A percentile compares a stretch with the other conserved stretches of the same genome.
These are phyloP conservation scores for Neopelma chrysocephalum DNA, from an alignment of 2,797 vertebrate species.

Conservation along the genomic window DNA sequence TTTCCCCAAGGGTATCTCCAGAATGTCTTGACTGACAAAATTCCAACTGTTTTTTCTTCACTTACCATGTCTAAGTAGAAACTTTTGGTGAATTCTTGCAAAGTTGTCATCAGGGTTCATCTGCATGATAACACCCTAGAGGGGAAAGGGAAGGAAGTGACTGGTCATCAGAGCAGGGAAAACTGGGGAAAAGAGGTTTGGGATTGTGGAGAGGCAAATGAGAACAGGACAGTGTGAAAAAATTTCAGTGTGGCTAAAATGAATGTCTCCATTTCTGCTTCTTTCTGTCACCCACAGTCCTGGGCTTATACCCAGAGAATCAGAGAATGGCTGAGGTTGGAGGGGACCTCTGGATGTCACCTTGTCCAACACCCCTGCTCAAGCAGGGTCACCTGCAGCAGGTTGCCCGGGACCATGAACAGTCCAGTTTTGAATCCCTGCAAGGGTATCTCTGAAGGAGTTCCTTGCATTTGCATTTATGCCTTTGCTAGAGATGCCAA, in stretches of 20 bases:
- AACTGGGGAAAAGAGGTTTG: not conserved
- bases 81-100: not conserved
- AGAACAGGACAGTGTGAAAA: not conserved
- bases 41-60: not conserved
- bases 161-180: not conserved
- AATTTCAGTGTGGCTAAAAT: not conserved
- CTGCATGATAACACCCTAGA: accelerated
- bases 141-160: not conserved
- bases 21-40: not conserved
- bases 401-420: not conserved
- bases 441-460: not conserved
- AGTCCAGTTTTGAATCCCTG: not conserved
- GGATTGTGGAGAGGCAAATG: not conserved
- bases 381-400: not conserved
- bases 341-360: not conserved
- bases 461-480: not conserved
- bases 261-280: not conserved
- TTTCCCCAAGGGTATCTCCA: not conserved
- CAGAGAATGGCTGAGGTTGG: not conserved
- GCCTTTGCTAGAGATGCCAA: not conserved
- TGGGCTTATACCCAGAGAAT: not conserved
- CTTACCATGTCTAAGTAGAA: not conserved
- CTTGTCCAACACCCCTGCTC: not conserved
- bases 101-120: not conserved
- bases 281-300: not conserved